These are phyloP conservation scores for Montipora foliosa DNA, from an alignment of 64 coral and sea anemone species.

Conservation along the genomic window DNA sequence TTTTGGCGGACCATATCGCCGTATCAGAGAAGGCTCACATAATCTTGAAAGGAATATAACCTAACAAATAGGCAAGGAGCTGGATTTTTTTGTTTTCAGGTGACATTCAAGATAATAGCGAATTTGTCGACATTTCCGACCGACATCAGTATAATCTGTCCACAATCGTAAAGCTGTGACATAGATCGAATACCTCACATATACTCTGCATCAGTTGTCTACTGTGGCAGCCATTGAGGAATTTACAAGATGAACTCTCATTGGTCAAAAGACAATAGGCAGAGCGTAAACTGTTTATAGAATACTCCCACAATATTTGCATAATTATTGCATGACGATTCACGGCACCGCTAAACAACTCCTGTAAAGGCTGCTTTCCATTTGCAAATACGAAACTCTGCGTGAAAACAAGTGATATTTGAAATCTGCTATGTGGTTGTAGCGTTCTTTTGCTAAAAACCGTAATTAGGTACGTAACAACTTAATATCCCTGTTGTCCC, in stretches of 20 bases:
- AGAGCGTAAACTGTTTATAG: slow-evolving; percentile 13
- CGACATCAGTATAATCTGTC: slow-evolving; percentile 6
- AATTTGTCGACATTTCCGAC: slow-evolving; percentile 10
- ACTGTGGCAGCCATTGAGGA: slow-evolving; percentile 53
- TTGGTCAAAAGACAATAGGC: slow-evolving; percentile 14
- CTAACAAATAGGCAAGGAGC: neutral
- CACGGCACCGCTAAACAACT: neutral
- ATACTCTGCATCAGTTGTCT: slow-evolving; percentile 10
- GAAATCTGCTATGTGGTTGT: neutral
- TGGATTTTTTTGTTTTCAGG: neutral
- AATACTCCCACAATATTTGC: neutral
- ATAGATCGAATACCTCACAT: slow-evolving; percentile 28
- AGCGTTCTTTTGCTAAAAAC: neutral
- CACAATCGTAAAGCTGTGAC: slow-evolving; percentile 14
- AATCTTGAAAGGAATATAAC: neutral
- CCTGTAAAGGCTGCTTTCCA: neutral
- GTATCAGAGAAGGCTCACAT: slow-evolving; percentile 16
- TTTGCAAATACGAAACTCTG: neutral
- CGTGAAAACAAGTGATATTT: neutral
- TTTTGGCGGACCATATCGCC: slow-evolving; percentile 43
- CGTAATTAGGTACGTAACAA: too few relatives aligned
- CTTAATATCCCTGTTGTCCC: too few relatives aligned
- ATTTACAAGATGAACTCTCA: neutral
- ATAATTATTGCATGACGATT: slow-evolving; percentile 5
- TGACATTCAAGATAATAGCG: neutral